Evolutionary conservation across 2,113 vertebrate genomes (phyloP).

Genomic region (Melanostigma gelatinosum): DNA sequence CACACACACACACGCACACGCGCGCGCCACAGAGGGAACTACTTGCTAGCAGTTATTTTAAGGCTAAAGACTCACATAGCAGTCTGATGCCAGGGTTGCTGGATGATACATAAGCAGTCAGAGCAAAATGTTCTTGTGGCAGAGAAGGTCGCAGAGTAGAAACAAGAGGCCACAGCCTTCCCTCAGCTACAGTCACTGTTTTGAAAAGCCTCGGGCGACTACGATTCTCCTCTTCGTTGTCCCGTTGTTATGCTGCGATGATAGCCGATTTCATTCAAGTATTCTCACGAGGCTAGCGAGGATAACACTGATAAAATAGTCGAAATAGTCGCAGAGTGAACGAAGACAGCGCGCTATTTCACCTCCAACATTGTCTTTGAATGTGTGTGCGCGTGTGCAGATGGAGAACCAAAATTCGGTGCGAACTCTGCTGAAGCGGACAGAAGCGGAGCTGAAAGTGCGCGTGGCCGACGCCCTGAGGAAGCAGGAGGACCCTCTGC

Average conservation of each 20-base stretch:
- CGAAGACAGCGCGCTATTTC: background rate
- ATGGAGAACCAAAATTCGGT: constrained; percentile 95
- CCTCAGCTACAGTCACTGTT: constrained; percentile 10
- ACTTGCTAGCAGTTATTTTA: background rate
- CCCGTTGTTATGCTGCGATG: background rate
- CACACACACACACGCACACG: background rate
- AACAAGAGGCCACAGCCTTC: constrained; percentile 10
- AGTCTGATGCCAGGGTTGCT: background rate
- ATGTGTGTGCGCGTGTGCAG: constrained; percentile 71
- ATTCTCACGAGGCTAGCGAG: constrained; percentile 1
- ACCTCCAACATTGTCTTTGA: constrained; percentile 17
- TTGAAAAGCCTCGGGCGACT: background rate
- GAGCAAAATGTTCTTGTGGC: constrained; percentile 23
- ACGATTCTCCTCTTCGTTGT: background rate
- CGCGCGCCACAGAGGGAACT: background rate
- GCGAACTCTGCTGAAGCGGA: constrained; percentile 90
- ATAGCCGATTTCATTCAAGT: constrained; percentile 17
- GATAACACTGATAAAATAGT: constrained; percentile 4
- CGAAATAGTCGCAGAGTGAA: background rate
- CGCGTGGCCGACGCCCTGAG: constrained; percentile 92
- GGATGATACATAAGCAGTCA: constrained; percentile 5
- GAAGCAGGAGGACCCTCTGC: constrained; percentile 97
- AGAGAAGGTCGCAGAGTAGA: constrained; percentile 12
- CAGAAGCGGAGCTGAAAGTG: constrained; percentile 93
- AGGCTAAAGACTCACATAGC: constrained; percentile 14